Percentiles rank a stretch among this genome's conserved stretches.
Evolutionary conservation across 1,140 invertebrate species (phyloP).

Genomic region (Micrasema longulum): DNA sequence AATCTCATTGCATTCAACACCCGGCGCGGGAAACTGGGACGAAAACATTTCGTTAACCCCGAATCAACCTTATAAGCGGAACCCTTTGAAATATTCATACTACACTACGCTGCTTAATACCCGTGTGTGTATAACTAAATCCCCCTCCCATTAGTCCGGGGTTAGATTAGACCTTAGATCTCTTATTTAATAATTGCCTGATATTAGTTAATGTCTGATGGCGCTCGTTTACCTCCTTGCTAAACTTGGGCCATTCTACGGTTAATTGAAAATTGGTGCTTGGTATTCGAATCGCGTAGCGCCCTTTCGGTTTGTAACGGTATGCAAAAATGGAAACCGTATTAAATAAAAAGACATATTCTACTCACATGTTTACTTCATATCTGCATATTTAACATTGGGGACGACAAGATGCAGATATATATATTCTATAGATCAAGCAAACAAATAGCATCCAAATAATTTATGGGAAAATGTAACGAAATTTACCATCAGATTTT

Average conservation of each 20-base stretch:
- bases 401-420: background rate
- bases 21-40: background rate
- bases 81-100: constrained; percentile 26
- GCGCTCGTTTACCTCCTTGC: constrained; percentile 39
- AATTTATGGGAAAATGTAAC: too few relatives aligned
- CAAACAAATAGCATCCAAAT: too few relatives aligned
- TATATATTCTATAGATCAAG: too few relatives aligned
- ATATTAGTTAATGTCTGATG: constrained; percentile 52
- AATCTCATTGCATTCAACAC: constrained; percentile 33
- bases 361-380: too few relatives aligned
- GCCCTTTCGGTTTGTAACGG: constrained; percentile 26
- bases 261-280: constrained; percentile 52
- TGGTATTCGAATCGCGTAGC: constrained; percentile 33
- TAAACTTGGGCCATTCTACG: constrained; percentile 30
- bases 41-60: constrained; percentile 21
- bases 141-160: constrained; percentile 45
- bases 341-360: background rate
- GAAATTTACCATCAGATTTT: too few relatives aligned
- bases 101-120: constrained; percentile 5
- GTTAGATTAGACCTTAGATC: constrained; percentile 50
- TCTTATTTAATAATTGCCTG: constrained; percentile 53
- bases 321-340: constrained; percentile 35
- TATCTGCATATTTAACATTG: too few relatives aligned
- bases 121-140: background rate
- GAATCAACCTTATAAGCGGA: constrained; percentile 14